Conservation (phyloP, 2,113 vertebrate genomes). For the Psammodynastes pulverulentus region DNA sequence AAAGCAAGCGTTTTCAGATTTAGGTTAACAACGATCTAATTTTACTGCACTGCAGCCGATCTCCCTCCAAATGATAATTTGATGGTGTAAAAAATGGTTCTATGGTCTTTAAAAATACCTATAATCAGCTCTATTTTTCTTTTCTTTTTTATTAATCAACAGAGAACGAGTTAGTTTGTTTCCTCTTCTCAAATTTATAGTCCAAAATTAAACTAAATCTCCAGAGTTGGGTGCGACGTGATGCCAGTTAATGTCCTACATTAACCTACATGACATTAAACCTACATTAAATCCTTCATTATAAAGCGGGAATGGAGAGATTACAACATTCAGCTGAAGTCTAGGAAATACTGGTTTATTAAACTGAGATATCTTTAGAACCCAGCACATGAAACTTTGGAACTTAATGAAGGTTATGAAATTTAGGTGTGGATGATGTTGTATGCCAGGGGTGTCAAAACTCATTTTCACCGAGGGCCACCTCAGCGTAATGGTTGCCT, state of each 20-base stretch:
- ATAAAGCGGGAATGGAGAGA: background rate
- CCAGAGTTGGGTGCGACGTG: background rate
- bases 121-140: background rate
- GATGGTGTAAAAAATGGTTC: no score
- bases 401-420: background rate
- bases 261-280: no score
- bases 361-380: background rate
- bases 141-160: background rate
- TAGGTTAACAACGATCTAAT: background rate
- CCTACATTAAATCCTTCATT: background rate
- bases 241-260: background rate
- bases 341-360: background rate
- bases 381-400: background rate
- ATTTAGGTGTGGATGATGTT: background rate
- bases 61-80: background rate
- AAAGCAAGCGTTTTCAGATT: background rate
- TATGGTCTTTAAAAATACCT: background rate
- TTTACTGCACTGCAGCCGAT: background rate
- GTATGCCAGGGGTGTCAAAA: no score
- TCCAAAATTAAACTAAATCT: background rate
- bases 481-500: no score
- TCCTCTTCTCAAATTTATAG: background rate
- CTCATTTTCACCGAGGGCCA: no score
- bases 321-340: background rate
- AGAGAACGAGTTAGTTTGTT: background rate